A percentile compares a stretch with the other conserved stretches of the same genome.
phyloP scores from a whole-genome alignment of 2,797 vertebrate genomes.

The Novumbra hubbsi region DNA sequence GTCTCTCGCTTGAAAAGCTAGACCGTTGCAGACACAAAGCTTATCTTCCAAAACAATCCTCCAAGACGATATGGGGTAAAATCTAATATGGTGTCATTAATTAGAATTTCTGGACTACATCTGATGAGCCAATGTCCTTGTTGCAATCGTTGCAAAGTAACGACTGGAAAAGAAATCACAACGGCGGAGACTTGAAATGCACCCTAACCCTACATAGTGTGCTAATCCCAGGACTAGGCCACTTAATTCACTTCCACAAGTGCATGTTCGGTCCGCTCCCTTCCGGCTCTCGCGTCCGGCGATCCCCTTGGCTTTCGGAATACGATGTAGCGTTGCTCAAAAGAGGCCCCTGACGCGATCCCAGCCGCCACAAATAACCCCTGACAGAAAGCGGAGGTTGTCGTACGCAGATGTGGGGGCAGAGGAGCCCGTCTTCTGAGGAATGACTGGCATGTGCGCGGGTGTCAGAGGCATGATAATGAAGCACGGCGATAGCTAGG shows the following conservation, averaged over 20 bases:
- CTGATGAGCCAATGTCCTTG: conserved; percentile 68
- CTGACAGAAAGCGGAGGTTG: conserved; percentile 18
- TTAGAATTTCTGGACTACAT: conserved; percentile 64
- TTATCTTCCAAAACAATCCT: conserved; percentile 34
- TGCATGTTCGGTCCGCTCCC: conserved; percentile 30
- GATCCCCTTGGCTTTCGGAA: conserved; percentile 39
- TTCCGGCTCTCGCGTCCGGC: conserved; percentile 19
- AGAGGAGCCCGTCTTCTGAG: conserved; percentile 26
- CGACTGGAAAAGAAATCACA: conserved; percentile 43
- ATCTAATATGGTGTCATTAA: conserved; percentile 70
- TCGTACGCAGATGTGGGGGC: conserved; percentile 41
- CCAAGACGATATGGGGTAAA: conserved; percentile 55
- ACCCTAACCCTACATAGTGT: not conserved
- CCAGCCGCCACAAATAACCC: conserved; percentile 46
- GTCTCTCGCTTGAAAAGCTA: no score
- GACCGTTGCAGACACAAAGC: no score
- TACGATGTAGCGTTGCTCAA: conserved; percentile 38
- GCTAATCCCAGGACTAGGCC: conserved; percentile 17
- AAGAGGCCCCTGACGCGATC: conserved; percentile 36
- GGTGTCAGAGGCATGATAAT: conserved; percentile 35
- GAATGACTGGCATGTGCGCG: conserved; percentile 10
- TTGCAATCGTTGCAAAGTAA: conserved; percentile 69
- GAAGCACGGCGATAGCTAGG: conserved; percentile 40
- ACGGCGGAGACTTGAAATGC: conserved; percentile 27
- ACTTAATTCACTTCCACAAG: conserved; percentile 37